Evolutionary conservation across 2,888 invertebrate species (phyloP).

Genomic region (Trachelus troglodyta): DNA sequence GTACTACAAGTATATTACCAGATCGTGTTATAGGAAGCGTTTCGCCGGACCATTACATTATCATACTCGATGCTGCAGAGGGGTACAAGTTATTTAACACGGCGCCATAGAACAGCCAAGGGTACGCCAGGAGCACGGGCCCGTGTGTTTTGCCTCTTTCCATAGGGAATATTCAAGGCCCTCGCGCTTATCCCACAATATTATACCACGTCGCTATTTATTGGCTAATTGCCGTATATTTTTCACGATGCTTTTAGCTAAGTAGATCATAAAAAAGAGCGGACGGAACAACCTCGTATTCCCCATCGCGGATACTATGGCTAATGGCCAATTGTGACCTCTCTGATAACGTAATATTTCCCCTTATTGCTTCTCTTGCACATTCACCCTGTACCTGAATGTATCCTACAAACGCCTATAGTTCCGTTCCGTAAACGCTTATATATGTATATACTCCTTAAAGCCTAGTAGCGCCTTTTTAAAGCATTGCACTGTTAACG

Average conservation of each 20-base stretch:
- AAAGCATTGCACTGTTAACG: not conserved
- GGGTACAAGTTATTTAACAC: not conserved
- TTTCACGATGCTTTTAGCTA: constrained; percentile 48
- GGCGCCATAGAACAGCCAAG: not conserved
- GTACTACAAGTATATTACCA: constrained; percentile 1
- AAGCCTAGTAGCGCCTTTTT: constrained; percentile 6
- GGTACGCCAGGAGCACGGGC: not conserved
- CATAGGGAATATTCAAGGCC: not conserved
- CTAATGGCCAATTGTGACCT: constrained; percentile 38
- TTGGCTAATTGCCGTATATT: constrained; percentile 47
- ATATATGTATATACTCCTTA: constrained; percentile 7
- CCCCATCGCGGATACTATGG: constrained; percentile 5
- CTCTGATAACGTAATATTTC: constrained; percentile 31
- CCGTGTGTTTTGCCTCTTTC: not conserved
- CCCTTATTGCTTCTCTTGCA: not conserved
- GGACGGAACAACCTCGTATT: constrained; percentile 11
- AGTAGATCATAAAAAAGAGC: constrained; percentile 42
- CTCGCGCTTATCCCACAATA: constrained; percentile 1
- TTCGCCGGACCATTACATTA: not conserved
- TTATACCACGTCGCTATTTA: constrained; percentile 36
- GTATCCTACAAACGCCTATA: constrained; percentile 8
- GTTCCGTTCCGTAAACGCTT: not conserved
- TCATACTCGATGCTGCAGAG: not conserved
- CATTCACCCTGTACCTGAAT: not conserved
- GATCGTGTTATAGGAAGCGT: constrained; percentile 5